phyloP scores from a whole-genome alignment of 2,888 invertebrate species.

The Drosophila maculinotata region DNA sequence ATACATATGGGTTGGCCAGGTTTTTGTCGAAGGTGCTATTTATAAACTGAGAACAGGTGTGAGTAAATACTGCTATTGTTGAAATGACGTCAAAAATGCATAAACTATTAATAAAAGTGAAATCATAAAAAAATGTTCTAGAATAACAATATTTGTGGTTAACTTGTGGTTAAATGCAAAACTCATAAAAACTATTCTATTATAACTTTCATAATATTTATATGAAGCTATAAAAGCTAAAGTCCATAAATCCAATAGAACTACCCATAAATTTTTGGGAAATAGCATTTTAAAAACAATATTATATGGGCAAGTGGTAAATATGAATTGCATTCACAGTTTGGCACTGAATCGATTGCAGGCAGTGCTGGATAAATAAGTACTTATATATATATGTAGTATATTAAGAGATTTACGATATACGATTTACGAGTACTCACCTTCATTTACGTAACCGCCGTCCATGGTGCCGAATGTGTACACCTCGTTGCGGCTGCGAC shows the following conservation, averaged over 20 bases:
- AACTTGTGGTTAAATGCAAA: conserved; percentile 13
- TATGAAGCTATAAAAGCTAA: conserved; percentile 1
- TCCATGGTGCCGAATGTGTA: conserved; percentile 84
- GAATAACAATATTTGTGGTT: too few relatives aligned
- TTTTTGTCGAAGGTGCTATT: conserved; percentile 11
- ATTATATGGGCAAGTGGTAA: conserved; percentile 22
- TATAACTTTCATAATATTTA: not conserved
- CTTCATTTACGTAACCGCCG: conserved; percentile 85
- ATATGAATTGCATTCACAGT: conserved; percentile 18
- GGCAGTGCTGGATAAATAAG: conserved; percentile 5
- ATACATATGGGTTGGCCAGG: conserved; percentile 2
- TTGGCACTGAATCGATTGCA: conserved; percentile 15
- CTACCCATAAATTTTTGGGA: conserved; percentile 11
- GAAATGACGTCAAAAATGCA: too few relatives aligned
- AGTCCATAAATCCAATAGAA: not conserved
- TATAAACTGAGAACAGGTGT: conserved; percentile 23
- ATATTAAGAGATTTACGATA: conserved; percentile 37
- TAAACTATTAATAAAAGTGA: not conserved
- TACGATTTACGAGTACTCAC: conserved; percentile 64
- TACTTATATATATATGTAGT: not conserved
- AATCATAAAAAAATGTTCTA: not conserved
- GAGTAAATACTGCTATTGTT: conserved; percentile 30
- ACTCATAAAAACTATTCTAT: not conserved
- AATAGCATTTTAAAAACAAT: conserved; percentile 5
- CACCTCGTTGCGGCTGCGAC: conserved; percentile 75